Evolutionary conservation across 2,797 vertebrate species (phyloP), one percentile per base, ranked within the genome.

Genomic region (Sparidentex hasta): DNA sequence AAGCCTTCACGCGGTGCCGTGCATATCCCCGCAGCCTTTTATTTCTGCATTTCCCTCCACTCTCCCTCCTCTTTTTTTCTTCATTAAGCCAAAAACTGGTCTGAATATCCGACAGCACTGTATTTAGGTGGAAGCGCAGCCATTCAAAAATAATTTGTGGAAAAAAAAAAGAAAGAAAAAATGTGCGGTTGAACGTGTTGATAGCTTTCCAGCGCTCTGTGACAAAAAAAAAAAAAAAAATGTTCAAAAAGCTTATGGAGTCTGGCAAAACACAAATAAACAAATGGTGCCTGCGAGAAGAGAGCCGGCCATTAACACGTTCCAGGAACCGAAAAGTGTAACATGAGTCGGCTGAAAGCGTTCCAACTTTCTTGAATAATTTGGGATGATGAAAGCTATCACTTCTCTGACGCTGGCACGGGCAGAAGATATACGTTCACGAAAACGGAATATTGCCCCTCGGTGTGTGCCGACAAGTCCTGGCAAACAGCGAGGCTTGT

Each of bases 221-320:
- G 62, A 80, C 66, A 54, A 50, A 33, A 29, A 29, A n/a, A n/a
- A n/a, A n/a, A n/a, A n/a, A 25, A 25, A 4, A 82, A 80, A 73
- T 62, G 76, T 81, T 88, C 27, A 83, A 80, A 85, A 83, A 83
- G 54, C 87, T 44, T 86, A 74, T 66, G 82, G 71, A 80, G 48
- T 65, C 52, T 65, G 33, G 67, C 21, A 33, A 64, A 85, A 47
- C 71, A 84, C 65, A 81, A 80, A 74, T 50, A 80, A 84, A 90
- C 73, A 80, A 73, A 66, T 27, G 11, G 21, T 76, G 76, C 65
- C 72, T 69, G 82, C 81, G 74, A 82, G 76, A 64, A 76, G 82
- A 86, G 44, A 64, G 56, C 51, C 38, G 33, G 67, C 46, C 47
- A 38, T 58, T 59, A 77, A 76, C 79, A 75, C 62, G 41, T 78